A percentile compares a stretch with the other conserved stretches of the same genome.
phyloP scores from a whole-genome alignment of 2,888 invertebrate species.

The Neoitamus cyanurus region DNA sequence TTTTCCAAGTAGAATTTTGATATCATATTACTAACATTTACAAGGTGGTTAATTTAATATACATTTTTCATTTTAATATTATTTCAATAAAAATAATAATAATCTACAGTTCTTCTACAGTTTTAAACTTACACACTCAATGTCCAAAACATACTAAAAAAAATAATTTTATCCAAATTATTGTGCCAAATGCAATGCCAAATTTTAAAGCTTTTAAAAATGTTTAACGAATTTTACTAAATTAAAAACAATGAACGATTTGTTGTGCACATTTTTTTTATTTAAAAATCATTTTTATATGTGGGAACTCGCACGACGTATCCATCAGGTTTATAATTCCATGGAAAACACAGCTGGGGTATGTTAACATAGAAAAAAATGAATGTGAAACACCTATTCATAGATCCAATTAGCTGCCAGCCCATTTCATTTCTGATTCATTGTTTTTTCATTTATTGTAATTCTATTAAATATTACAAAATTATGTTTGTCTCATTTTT shows the following conservation, averaged over 20 bases:
- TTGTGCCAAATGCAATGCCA: background rate
- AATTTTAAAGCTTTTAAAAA: background rate
- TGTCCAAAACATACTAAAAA: too few relatives aligned
- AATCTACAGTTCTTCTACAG: too few relatives aligned
- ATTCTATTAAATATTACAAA: constrained; percentile 54
- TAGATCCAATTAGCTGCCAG: background rate
- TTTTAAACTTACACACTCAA: too few relatives aligned
- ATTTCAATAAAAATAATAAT: too few relatives aligned
- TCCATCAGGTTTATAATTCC: constrained; percentile 73
- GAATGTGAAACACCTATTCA: background rate
- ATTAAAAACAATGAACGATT: background rate
- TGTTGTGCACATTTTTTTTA: background rate
- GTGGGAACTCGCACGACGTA: constrained; percentile 26
- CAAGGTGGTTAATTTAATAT: too few relatives aligned
- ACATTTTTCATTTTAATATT: too few relatives aligned
- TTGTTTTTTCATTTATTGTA: background rate
- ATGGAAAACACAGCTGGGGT: constrained; percentile 73
- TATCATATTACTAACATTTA: too few relatives aligned
- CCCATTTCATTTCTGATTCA: background rate
- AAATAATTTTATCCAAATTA: background rate
- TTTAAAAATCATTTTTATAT: constrained; percentile 25
- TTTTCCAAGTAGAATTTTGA: too few relatives aligned
- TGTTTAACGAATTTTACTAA: background rate
- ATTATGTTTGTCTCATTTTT: background rate
- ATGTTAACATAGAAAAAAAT: constrained; percentile 63